Base-by-base conservation (phyloP, 2,113 vertebrate species). In the Zootoca vivipara region DNA sequence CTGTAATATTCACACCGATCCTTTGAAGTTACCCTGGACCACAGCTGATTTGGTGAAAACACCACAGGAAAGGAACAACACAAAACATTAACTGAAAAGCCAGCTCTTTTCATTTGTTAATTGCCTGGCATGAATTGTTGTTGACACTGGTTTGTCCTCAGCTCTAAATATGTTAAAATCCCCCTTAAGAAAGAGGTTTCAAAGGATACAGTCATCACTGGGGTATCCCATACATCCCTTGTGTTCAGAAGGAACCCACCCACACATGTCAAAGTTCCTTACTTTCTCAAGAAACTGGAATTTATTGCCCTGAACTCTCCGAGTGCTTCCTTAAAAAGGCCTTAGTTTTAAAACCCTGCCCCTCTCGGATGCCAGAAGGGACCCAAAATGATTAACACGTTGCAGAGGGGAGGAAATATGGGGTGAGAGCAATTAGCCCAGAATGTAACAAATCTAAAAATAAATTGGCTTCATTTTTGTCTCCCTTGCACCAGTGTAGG, bases 401-500 rank as follows among this genome's bases (percentile, higher is more conserved):
- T 6, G 1, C 82, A 65, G 64, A 65, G 56, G 24, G 12, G 3
- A 24, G 30, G 20, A 2, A 22, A 70, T 58, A 82, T 84, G 35
- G 82, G 78, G 83, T 13, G 84, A 85, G 89, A 93, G 87, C 93
- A 4, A 93, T 94, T 93, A 94, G 92, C 90, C 88, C 79, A 95
- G 94, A 96, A 93, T 88, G 89, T 82, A 95, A 90, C 90, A 92
- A 94, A 95, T 94, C 94, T 96, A 95, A 96, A 97, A 97, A 93
- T 94, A 95, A 92, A 94, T 92, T 93, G 87, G 80, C 95, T 96
- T 95, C 75, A 83, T 93, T 97, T 86, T 97, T 91, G 95, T 93
- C 90, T 95, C 90, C 93, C 87, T 87, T 94, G 94, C 93, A 95
- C 94, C 87, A 90, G 89, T 84, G 89, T 74, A 92, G 92, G 87